Evolutionary conservation across 2,888 invertebrate species (phyloP), one percentile per base, ranked within the genome.

Genomic region (Stenodera caucasica): DNA sequence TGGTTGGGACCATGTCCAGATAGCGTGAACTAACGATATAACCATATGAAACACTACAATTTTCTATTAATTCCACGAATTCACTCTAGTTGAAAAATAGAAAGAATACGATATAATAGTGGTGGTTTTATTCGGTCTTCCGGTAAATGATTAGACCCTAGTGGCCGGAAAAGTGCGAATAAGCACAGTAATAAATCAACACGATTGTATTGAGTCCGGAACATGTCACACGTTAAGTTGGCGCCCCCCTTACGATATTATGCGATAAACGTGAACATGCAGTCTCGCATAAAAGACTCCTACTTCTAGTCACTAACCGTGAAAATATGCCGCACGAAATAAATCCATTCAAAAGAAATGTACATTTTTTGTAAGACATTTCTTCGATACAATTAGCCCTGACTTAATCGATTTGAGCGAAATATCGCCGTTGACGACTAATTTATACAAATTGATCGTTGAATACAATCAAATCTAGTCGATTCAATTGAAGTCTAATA

Each of bases 91-190:
- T 0, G 14, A 9, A 1, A 5, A 45, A 21, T 21, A 45, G 4
- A 14, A 2, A 21, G 18, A 21, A 45, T 21, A 11, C 11, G 8
- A n/a, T 12, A 12, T 11, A 21, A 21, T 45, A 12, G 45, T 21
- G 11, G 12, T 18, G 21, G 57, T 52, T 49, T 37, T 49, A 49
- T 33, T 18, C 49, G 18, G 49, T 55, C 45, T 63, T 64, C 64
- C 64, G 64, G 64, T 56, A 63, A 67, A 65, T 70, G 69, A 70
- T 70, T 69, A 68, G 67, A 66, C 64, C 61, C 62, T 57, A 64
- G 67, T 62, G 64, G 60, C 67, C 67, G 68, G 70, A 70, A 70
- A 70, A 71, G 70, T 71, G 71, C 69, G 71, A 70, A 71, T 71
- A 71, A 71, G 68, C 70, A 64, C 59, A 58, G 67, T 64, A 63